Conservation (phyloP, 2,888 invertebrate species). For the Lathronympha strigana region DNA sequence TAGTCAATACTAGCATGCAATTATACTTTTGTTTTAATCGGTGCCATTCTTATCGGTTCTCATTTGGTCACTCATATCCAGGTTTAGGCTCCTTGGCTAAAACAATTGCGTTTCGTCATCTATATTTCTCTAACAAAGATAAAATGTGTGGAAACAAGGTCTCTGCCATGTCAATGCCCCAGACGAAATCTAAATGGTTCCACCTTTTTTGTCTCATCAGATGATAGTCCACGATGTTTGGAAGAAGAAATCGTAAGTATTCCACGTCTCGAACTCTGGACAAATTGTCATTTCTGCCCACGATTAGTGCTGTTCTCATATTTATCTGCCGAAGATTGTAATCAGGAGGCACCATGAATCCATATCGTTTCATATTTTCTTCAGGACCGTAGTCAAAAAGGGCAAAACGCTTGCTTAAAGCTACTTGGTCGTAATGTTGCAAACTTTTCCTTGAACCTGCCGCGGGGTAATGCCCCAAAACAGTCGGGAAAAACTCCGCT, state of each 20-base stretch:
- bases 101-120: neutral
- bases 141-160: conserved; percentile 32
- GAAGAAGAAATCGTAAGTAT: conserved; percentile 35
- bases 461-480: conserved; percentile 48
- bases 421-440: conserved; percentile 51
- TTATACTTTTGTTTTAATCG: too few relatives aligned
- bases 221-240: conserved; percentile 40
- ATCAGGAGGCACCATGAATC: conserved; percentile 43
- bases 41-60: too few relatives aligned
- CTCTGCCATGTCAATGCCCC: conserved; percentile 38
- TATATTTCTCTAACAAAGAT: conserved; percentile 28
- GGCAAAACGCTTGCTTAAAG: conserved; percentile 45
- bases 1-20: too few relatives aligned
- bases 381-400: conserved; percentile 39
- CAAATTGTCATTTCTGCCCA: conserved; percentile 37
- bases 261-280: conserved; percentile 40
- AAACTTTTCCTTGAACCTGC: conserved; percentile 52
- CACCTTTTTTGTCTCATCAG: conserved; percentile 31
- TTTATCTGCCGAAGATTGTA: conserved; percentile 52
- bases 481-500: conserved; percentile 45
- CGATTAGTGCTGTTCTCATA: conserved; percentile 44
- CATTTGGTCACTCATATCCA: too few relatives aligned
- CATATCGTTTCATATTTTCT: conserved; percentile 17
- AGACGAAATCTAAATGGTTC: conserved; percentile 42
- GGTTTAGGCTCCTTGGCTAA: too few relatives aligned